Evolutionary conservation across 2,888 invertebrate species (phyloP).

Genomic region (Deilephila elpenor): DNA sequence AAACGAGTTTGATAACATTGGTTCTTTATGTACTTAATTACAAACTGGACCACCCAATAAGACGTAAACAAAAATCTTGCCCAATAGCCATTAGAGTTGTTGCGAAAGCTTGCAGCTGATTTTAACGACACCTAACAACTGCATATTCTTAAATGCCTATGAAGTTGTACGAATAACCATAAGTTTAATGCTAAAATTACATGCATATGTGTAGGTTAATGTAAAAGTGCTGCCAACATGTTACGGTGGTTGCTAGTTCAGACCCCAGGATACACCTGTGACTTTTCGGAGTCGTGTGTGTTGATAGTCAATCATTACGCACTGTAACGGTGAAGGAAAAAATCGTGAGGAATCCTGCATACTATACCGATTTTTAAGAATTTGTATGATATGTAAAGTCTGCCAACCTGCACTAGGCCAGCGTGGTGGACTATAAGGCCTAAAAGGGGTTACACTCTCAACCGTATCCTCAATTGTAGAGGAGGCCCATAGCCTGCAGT

Average conservation of each 20-base stretch:
- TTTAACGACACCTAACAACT: background rate
- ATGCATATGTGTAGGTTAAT: background rate
- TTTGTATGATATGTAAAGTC: background rate
- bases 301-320: too few species aligned
- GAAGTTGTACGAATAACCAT: background rate
- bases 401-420: too few species aligned
- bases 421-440: too few species aligned
- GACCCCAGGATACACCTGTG: too few species aligned
- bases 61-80: conserved; percentile 4
- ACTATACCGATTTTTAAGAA: too few species aligned
- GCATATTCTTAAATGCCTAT: background rate
- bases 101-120: conserved; percentile 13
- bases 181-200: background rate
- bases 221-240: background rate
- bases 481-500: too few species aligned
- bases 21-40: conserved; percentile 12
- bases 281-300: too few species aligned
- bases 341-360: too few species aligned
- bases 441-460: too few species aligned
- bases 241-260: too few species aligned
- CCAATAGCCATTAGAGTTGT: conserved; percentile 13
- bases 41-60: conserved; percentile 17
- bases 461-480: too few species aligned
- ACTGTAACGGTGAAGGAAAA: too few species aligned
- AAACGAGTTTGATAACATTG: conserved; percentile 3